Evolutionary conservation across 2,888 invertebrate genomes (phyloP).

Genomic region (Phymatocera aterrima): DNA sequence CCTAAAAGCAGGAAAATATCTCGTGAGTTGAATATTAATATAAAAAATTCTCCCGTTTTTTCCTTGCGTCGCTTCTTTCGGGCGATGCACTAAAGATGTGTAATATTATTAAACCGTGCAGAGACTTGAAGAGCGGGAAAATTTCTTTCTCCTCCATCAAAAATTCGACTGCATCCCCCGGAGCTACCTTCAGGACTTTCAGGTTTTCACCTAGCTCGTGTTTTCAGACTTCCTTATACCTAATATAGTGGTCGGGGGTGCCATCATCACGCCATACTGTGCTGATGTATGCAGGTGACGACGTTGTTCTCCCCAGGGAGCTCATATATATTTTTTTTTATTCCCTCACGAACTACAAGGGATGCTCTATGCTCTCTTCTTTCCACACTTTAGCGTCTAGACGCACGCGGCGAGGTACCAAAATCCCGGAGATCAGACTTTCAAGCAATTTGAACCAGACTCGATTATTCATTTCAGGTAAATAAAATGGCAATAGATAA

Average conservation of each 20-base stretch:
- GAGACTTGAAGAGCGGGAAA: neutral
- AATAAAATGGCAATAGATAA: too few relatives aligned
- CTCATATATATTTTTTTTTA: neutral
- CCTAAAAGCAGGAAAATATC: neutral
- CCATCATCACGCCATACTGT: neutral
- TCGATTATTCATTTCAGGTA: too few relatives aligned
- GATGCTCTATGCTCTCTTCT: neutral
- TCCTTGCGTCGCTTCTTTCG: neutral
- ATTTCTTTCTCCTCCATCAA: neutral
- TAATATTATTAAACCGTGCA: constrained; percentile 19
- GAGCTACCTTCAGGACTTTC: neutral
- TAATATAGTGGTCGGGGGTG: neutral
- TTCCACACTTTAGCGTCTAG: neutral
- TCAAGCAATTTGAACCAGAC: too few relatives aligned
- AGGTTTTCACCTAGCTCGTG: too few relatives aligned
- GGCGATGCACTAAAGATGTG: constrained; percentile 8
- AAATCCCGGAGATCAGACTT: too few relatives aligned
- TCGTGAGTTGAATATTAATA: neutral
- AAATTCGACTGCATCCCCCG: neutral
- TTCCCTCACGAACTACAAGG: neutral
- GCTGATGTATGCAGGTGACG: constrained; percentile 39
- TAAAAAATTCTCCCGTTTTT: neutral
- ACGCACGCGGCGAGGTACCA: too few relatives aligned
- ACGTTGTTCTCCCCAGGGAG: constrained; percentile 13
- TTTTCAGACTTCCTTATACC: constrained; percentile 1